Evolutionary conservation across 2,797 vertebrate species (phyloP).

Genomic region (Apogon talboti): DNA sequence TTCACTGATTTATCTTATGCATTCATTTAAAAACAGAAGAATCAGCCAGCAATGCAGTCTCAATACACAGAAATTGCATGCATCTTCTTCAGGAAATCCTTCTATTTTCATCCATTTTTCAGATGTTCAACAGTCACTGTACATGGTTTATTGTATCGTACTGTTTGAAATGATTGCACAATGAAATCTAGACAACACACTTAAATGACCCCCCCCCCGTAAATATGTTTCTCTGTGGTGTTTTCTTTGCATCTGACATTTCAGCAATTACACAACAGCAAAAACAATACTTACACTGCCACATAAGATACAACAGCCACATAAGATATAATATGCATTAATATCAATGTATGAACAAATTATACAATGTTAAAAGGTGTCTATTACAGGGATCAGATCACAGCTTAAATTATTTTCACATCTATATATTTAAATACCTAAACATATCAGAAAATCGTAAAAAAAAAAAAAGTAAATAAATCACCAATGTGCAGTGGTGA

Average conservation of each 20-base stretch:
- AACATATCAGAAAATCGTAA: conserved; percentile 54
- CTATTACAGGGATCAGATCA: conserved; percentile 62
- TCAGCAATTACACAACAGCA: conserved; percentile 51
- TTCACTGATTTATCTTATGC: conserved; percentile 25
- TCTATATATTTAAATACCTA: conserved; percentile 73
- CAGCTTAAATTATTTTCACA: conserved; percentile 78
- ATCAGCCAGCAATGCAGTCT: conserved; percentile 39
- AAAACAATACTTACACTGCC: conserved; percentile 56
- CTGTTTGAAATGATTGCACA: conserved; percentile 56
- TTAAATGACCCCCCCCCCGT: conserved; percentile 25
- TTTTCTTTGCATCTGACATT: conserved; percentile 45
- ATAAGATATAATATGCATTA: conserved; percentile 60
- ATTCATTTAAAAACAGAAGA: conserved; percentile 45
- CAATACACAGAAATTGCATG: conserved; percentile 46
- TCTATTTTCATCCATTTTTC: conserved; percentile 26
- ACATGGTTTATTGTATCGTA: conserved; percentile 36
- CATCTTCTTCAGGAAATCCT: conserved; percentile 46
- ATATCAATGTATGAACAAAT: conserved; percentile 60
- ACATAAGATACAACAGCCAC: conserved; percentile 21
- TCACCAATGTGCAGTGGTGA: conserved; percentile 76
- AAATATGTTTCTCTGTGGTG: conserved; percentile 37
- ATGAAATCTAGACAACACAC: conserved; percentile 60
- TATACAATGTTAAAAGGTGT: conserved; percentile 63
- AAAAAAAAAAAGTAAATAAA: conserved; percentile 44
- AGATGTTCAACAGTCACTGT: conserved; percentile 38